A percentile compares a stretch with the other conserved stretches of the same genome.
These are phyloP conservation scores for Sus cebifrons DNA, from an alignment of 2,797 vertebrate genomes.

Conservation along the genomic window DNA sequence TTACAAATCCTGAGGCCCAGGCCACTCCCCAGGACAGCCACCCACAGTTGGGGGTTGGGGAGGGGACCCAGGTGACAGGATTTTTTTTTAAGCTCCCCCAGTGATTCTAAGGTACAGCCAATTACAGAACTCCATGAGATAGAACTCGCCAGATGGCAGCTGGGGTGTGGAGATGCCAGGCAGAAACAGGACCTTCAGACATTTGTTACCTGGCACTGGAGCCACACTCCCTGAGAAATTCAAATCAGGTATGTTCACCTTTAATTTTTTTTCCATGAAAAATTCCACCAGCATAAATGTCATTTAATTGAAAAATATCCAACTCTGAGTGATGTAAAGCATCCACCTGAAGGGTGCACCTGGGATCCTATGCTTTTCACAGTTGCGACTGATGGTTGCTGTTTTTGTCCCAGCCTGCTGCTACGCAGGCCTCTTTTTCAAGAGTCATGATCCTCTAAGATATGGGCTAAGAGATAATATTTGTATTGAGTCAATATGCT, in stretches of 20 bases:
- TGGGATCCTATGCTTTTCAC: constrained; percentile 55
- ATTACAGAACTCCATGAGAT: background rate
- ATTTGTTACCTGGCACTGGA: background rate
- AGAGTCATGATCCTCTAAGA: constrained; percentile 35
- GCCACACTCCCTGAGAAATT: background rate
- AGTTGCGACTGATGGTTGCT: constrained; percentile 42
- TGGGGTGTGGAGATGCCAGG: background rate
- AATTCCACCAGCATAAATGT: constrained; percentile 66
- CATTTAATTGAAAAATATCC: constrained; percentile 62
- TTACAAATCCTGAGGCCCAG: background rate
- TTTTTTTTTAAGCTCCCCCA: background rate
- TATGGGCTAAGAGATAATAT: constrained; percentile 61
- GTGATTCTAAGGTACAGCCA: background rate
- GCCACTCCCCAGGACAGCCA: background rate
- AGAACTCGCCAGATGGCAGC: background rate
- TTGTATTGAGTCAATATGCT: constrained; percentile 79
- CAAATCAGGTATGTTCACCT: background rate
- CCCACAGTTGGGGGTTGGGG: background rate
- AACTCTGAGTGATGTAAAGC: constrained; percentile 65
- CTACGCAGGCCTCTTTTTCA: background rate
- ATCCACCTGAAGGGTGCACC: constrained; percentile 27
- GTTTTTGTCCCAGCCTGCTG: background rate
- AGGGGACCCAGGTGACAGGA: too few relatives aligned
- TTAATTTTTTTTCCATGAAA: background rate
- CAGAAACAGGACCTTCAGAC: background rate